Evolutionary conservation across 2,888 invertebrate genomes (phyloP), one percentile per base, ranked within the genome.

Genomic region (Atethmia centrago): DNA sequence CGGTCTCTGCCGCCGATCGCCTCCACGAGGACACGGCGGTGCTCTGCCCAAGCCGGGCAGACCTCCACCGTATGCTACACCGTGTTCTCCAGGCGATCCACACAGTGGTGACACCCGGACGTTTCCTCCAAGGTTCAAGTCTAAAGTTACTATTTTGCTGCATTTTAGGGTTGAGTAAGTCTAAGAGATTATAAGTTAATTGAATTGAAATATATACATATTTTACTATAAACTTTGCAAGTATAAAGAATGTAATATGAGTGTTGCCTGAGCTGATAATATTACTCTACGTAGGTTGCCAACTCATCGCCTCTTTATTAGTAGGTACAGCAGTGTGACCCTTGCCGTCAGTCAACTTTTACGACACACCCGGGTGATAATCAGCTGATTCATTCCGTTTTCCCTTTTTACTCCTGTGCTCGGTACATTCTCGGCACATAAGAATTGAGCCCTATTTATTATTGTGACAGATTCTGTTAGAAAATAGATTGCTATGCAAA

Each of bases 291-390:
- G 78, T 79, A 62, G 69, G 67, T 64, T 78, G 82, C 82, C 77
- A 81, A 82, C 65, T 79, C 80, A 72, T 83, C 79, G 67, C 51
- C 53, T 72, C 79, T 83, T 80, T 80, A 80, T 83, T 80, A 83
- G 72, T 51, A 51, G 74, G 74, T 16, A 79, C 51, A 76, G 45
- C 83, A 68, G 71, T 78, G 77, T 73, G 83, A 80, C 80, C 80
- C 65, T 80, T 78, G 53, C 71, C 79, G 53, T 80, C 80, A 82
- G 83, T 80, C 80, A 80, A 83, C 73, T 78, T 80, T 80, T 83
- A 80, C 83, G 80, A 80, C 72, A 62, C 45, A 45, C 73, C 63
- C 55, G 68, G 81, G 79, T 79, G 79, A 80, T 83, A 79, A 83
- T 83, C 80, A 83, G 83, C 80, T 73, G 79, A 80, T 80, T 72